Conservation (phyloP, 2,888 invertebrate species). For the Tetragonula carbonaria region DNA sequence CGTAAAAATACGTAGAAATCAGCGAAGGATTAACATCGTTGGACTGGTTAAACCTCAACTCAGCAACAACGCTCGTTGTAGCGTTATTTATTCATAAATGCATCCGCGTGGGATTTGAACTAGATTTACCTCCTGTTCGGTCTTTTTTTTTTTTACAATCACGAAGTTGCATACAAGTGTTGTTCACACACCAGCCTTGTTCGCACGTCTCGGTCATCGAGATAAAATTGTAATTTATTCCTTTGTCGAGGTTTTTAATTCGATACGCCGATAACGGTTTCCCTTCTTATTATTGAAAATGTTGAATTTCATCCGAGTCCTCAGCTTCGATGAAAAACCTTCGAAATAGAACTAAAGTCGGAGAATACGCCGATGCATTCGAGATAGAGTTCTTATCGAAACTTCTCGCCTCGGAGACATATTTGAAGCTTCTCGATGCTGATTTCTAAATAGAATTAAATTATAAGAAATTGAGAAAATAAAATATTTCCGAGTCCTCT, state of each 20-base stretch:
- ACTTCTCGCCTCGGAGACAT: too few species aligned
- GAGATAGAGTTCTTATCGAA: too few species aligned
- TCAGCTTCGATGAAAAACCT: too few species aligned
- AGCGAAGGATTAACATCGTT: neutral
- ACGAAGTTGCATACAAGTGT: neutral
- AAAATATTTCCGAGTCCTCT: too few species aligned
- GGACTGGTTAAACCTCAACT: neutral
- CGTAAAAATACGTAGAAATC: neutral
- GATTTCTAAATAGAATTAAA: too few species aligned
- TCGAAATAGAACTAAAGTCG: too few species aligned
- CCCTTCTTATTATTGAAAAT: neutral
- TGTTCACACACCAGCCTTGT: neutral
- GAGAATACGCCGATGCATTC: too few species aligned
- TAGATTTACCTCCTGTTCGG: neutral
- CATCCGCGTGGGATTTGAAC: neutral
- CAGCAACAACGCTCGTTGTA: neutral
- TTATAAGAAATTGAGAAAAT: too few species aligned
- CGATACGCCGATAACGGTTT: neutral
- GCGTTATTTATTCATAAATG: neutral
- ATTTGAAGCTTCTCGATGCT: too few species aligned
- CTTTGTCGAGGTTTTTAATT: neutral
- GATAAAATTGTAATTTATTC: too few species aligned
- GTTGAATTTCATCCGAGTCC: neutral
- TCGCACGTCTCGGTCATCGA: too few species aligned
- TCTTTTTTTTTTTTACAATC: too few species aligned